A percentile compares a stretch with the other conserved stretches of the same genome.
phyloP scores from a whole-genome alignment of 2,797 vertebrate species.

The Alfaro cultratus region DNA sequence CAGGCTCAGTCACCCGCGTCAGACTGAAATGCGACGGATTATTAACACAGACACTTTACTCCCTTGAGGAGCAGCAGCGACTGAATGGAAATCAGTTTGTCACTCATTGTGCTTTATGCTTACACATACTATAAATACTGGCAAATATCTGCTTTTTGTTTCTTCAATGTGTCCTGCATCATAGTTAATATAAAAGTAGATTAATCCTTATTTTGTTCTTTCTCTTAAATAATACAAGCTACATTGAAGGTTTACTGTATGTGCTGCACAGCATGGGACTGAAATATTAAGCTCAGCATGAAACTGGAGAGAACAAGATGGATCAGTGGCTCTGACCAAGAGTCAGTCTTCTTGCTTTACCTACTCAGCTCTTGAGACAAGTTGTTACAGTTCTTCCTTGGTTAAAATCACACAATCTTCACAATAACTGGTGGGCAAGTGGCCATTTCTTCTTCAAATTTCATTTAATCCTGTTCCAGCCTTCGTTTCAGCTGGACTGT shows the following conservation, averaged over 20 bases:
- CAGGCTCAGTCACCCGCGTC: conserved; percentile 43
- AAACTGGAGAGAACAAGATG: background rate
- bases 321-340: background rate
- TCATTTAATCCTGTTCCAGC: background rate
- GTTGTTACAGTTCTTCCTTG: background rate
- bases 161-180: background rate
- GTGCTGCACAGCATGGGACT: background rate
- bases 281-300: background rate
- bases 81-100: conserved; percentile 48
- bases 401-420: background rate
- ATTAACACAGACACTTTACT: conserved; percentile 45
- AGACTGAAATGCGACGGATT: conserved; percentile 36
- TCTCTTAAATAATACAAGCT: background rate
- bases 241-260: background rate
- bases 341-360: background rate
- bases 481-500: background rate
- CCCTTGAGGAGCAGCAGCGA: conserved; percentile 23
- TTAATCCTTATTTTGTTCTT: background rate
- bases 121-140: background rate
- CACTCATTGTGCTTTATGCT: background rate
- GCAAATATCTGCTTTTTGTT: background rate
- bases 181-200: background rate
- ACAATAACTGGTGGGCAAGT: background rate
- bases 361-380: background rate
- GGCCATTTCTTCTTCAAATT: background rate